Evolutionary conservation across 2,888 invertebrate genomes (phyloP).

Genomic region (Stenodera caucasica): DNA sequence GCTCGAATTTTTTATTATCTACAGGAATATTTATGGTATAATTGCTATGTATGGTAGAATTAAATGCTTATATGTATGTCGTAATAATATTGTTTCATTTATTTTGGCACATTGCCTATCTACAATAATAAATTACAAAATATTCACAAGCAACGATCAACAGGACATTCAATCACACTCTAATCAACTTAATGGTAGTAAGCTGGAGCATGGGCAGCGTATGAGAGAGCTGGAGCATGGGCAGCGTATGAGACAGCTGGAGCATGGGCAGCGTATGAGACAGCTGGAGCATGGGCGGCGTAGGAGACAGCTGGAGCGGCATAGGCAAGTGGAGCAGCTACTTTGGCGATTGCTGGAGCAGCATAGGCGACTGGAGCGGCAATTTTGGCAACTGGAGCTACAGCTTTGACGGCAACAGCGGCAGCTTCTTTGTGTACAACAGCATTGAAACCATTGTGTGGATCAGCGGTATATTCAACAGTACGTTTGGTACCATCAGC

Average conservation of each 20-base stretch:
- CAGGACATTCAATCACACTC: conserved; percentile 21
- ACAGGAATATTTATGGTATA: background rate
- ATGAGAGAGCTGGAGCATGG: conserved; percentile 13
- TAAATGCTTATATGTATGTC: background rate
- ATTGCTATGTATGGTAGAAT: background rate
- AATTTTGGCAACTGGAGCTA: conserved; percentile 45
- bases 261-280: conserved; percentile 40
- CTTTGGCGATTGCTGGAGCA: conserved; percentile 50
- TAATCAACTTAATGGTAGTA: conserved; percentile 28
- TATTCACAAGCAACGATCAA: conserved; percentile 27
- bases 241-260: conserved; percentile 17
- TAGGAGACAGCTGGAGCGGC: conserved; percentile 50
- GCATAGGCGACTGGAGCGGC: conserved; percentile 53
- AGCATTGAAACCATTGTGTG: conserved; percentile 59
- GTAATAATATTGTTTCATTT: conserved; percentile 17
- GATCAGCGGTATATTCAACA: conserved; percentile 59
- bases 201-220: conserved; percentile 23
- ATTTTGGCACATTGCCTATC: conserved; percentile 26
- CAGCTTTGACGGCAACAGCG: conserved; percentile 44
- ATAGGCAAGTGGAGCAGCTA: conserved; percentile 44
- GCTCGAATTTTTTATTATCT: too few relatives aligned
- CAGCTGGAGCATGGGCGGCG: conserved; percentile 41
- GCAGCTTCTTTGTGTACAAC: conserved; percentile 58
- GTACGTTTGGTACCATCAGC: conserved; percentile 58
- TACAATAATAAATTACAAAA: conserved; percentile 26